Evolutionary conservation across 2,113 vertebrate species (phyloP).

Genomic region (Pangasianodon hypophthalmus): DNA sequence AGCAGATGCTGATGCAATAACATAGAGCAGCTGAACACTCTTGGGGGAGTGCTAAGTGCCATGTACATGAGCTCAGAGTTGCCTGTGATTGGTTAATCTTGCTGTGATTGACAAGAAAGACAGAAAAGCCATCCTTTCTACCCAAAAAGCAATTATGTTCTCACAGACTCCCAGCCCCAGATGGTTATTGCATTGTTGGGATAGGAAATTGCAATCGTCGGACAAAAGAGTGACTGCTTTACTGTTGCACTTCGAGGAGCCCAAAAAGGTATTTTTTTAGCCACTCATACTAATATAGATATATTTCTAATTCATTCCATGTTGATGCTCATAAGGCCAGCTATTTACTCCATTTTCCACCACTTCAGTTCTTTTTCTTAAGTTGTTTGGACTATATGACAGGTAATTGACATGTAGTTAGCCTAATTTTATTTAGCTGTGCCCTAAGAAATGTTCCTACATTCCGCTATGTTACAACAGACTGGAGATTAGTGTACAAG

Average conservation of each 20-base stretch:
- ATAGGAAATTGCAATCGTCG: not conserved
- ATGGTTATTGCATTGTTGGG: not conserved
- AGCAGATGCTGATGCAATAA: not conserved
- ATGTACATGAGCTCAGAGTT: not conserved
- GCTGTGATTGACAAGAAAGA: not conserved
- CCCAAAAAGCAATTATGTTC: not conserved
- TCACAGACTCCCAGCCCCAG: not conserved
- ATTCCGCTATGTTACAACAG: conserved; percentile 66
- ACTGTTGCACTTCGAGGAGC: not conserved
- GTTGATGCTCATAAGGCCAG: not conserved
- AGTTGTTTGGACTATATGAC: not conserved
- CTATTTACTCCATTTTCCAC: not conserved
- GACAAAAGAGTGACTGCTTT: not conserved
- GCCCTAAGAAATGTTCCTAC: conserved; percentile 66
- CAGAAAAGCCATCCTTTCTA: not conserved
- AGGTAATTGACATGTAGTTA: not conserved
- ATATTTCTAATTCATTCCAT: not conserved
- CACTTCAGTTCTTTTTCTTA: not conserved
- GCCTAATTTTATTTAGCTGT: too few species aligned
- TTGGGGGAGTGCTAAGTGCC: not conserved
- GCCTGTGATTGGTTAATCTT: not conserved
- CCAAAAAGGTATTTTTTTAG: not conserved
- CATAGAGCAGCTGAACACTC: not conserved
- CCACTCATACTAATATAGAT: not conserved
- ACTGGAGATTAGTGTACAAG: conserved; percentile 26